phyloP scores from a whole-genome alignment of 2,888 invertebrate species.

The Crossocerus cetratus region DNA sequence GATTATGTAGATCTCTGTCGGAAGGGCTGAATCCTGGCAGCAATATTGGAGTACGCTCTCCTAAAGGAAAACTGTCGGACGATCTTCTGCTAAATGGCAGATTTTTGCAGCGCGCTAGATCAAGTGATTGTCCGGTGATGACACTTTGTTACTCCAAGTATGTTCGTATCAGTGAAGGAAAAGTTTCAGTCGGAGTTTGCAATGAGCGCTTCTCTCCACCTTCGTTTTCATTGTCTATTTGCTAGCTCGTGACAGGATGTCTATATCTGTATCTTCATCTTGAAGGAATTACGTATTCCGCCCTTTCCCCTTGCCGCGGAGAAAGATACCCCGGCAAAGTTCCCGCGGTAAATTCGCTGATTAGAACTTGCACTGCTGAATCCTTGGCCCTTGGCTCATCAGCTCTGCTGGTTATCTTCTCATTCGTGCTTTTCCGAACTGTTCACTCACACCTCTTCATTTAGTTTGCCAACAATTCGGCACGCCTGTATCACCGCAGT shows the following conservation, averaged over 20 bases:
- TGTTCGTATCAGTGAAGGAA: background rate
- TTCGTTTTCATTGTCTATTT: background rate
- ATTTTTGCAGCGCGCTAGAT: too few species aligned
- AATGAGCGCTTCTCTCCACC: background rate
- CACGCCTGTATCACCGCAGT: too few species aligned
- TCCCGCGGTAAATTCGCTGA: slow-evolving; percentile 43
- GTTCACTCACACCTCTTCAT: slow-evolving; percentile 4
- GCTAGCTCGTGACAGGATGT: background rate
- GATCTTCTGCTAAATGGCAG: background rate
- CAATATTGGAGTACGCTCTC: too few species aligned
- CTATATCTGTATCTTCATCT: slow-evolving; percentile 25
- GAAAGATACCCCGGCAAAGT: slow-evolving; percentile 44
- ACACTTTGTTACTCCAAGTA: background rate
- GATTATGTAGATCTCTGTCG: too few species aligned
- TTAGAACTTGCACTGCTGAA: slow-evolving; percentile 42
- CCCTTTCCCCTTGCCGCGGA: slow-evolving; percentile 29
- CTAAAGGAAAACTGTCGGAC: slow-evolving; percentile 4
- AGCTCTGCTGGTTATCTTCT: slow-evolving; percentile 15
- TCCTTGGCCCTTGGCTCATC: slow-evolving; percentile 18
- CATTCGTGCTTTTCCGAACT: background rate
- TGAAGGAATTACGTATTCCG: slow-evolving; percentile 44
- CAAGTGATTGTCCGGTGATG: too few species aligned
- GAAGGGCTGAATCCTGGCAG: too few species aligned
- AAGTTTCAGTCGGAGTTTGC: slow-evolving; percentile 15
- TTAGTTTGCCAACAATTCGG: background rate